Evolutionary conservation across 2,888 invertebrate species (phyloP).

Genomic region (Dioctria rufipes): DNA sequence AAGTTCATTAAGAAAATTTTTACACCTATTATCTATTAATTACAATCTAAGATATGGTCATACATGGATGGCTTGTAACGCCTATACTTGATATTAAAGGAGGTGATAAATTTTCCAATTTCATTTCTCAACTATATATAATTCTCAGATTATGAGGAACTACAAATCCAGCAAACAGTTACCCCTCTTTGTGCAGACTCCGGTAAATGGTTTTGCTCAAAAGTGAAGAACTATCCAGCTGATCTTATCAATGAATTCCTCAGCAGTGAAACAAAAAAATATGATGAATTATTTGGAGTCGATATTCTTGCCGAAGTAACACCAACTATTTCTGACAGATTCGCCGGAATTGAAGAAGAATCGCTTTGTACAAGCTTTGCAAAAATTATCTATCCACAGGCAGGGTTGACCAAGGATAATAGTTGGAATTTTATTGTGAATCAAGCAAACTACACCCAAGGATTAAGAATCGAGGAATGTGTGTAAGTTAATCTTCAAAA

Average conservation of each 20-base stretch:
- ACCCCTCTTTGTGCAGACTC: slow-evolving; percentile 57
- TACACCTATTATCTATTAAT: too few relatives aligned
- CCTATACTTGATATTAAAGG: too few relatives aligned
- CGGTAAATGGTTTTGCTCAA: slow-evolving; percentile 71
- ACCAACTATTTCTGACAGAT: slow-evolving; percentile 72
- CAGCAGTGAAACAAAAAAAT: slow-evolving; percentile 61
- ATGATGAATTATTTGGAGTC: slow-evolving; percentile 67
- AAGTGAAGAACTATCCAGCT: slow-evolving; percentile 71
- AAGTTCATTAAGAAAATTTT: too few relatives aligned
- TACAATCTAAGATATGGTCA: too few relatives aligned
- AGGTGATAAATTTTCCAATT: too few relatives aligned
- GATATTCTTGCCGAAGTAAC: slow-evolving; percentile 70
- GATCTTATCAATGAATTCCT: slow-evolving; percentile 66
- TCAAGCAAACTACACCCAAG: slow-evolving; percentile 78
- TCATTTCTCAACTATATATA: too few relatives aligned
- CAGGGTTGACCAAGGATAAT: slow-evolving; percentile 75
- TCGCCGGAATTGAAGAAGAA: slow-evolving; percentile 69
- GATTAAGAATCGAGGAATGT: slow-evolving; percentile 82
- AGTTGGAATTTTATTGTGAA: slow-evolving; percentile 82
- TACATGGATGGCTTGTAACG: too few relatives aligned
- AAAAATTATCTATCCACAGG: slow-evolving; percentile 75
- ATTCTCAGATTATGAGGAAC: too few relatives aligned
- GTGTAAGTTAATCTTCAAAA: slow-evolving; percentile 72
- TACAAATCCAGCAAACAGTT: too few relatives aligned
- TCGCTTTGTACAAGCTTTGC: slow-evolving; percentile 71